Evolutionary conservation across 1,140 invertebrate species (phyloP), one percentile per base, ranked within the genome.

Genomic region (Drosophila grimshawi): DNA sequence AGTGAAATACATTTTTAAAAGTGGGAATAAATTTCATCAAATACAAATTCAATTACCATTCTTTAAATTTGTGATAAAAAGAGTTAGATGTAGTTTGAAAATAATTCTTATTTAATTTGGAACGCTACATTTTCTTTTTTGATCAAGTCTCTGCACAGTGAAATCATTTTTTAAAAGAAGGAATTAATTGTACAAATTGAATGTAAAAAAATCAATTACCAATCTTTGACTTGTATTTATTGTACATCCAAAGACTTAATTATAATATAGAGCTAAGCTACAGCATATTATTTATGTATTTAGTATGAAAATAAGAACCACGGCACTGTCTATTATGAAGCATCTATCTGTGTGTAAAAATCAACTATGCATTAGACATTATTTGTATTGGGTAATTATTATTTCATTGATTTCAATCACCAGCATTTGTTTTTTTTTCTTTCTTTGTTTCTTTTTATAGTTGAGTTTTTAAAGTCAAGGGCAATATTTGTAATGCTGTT

Each of bases 221-320:
- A 61, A 81, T 72, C 67, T 68, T 86, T 77, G 69, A 78, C 66
- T 80, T 69, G 63, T 41, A 56, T 86, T 88, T 89, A 83, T 86
- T 86, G 68, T 88, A 86, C 83, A 86, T 70, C 77, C 65, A 83
- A 74, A 88, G 83, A 80, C 76, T 78, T 86, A 80, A 80, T 80
- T 29, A 4, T 78, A 78, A 4, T 78, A 78, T 74, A 86, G 69
- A 83, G 65, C 83, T 86, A 86, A 89, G 83, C 83, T 86, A 88
- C 77, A 83, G 83, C 76, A 78, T 80, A 86, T 80, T 64, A 74
- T 86, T 19, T 19, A 19, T 19, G 19, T 19, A 19, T 19, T 83
- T 88, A 80, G 80, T 74, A 83, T 74, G 83, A 80, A 86, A 80
- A 78, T 86, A 74, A 74, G 68, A 60, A 77, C 65, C 52, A 70